These are phyloP conservation scores for Ceratotherium simum DNA, from an alignment of 2,113 vertebrate genomes.

Conservation along the genomic window DNA sequence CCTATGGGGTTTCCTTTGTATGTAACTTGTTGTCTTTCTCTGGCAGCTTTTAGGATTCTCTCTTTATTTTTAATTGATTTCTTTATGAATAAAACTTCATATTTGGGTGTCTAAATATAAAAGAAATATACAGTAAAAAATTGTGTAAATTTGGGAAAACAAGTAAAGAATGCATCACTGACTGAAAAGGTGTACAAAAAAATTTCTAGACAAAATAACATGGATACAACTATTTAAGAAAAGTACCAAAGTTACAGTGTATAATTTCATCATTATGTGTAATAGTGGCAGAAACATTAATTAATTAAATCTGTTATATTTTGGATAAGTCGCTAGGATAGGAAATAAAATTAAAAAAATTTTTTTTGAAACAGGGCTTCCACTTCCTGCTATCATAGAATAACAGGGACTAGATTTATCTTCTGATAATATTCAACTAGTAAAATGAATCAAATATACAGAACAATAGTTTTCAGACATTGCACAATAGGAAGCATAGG, in stretches of 20 bases:
- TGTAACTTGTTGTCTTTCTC: too few relatives aligned
- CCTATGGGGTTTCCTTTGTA: too few relatives aligned
- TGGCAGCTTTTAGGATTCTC: too few relatives aligned
- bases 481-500: not conserved
- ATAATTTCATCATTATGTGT: not conserved
- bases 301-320: not conserved
- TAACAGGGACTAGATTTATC: not conserved
- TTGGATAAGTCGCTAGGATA: not conserved
- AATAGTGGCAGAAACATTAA: not conserved
- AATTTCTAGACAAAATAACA: not conserved
- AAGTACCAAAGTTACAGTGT: not conserved
- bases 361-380: not conserved
- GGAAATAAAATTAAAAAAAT: not conserved
- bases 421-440: not conserved
- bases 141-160: not conserved
- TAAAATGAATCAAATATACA: not conserved
- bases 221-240: not conserved
- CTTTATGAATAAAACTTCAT: not conserved
- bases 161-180: not conserved
- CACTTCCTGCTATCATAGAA: not conserved
- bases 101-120: slow-evolving; percentile 20
- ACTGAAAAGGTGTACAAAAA: not conserved
- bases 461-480: not conserved
- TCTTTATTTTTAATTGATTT: not conserved
- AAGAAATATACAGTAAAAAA: not conserved